Evolutionary conservation across 2,797 vertebrate genomes (phyloP).

Genomic region (Gymnoscopelus microlampas): DNA sequence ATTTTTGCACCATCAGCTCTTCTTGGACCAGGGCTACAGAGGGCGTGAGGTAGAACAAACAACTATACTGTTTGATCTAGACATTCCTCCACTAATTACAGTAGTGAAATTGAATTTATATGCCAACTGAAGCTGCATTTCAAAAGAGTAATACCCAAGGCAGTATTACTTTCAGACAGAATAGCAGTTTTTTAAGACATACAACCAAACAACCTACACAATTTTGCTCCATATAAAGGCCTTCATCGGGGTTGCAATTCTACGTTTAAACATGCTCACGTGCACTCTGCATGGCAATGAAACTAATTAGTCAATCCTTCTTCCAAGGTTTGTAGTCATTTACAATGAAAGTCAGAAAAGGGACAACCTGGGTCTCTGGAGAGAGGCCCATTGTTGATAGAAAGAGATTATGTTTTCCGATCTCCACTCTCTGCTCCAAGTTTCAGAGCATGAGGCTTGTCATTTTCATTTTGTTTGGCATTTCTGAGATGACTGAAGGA

Average conservation of each 20-base stretch:
- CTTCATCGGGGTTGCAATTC: no score
- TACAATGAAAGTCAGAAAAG: conserved; percentile 55
- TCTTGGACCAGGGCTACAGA: conserved; percentile 5
- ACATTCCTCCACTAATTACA: conserved; percentile 17
- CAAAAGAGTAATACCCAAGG: no score
- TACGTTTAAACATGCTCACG: no score
- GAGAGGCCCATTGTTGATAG: conserved; percentile 42
- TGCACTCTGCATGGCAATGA: no score
- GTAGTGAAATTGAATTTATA: neutral
- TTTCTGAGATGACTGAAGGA: conserved; percentile 74
- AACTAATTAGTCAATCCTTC: neutral
- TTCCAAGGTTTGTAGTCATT: conserved; percentile 65
- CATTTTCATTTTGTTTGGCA: conserved; percentile 80
- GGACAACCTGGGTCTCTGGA: conserved; percentile 44
- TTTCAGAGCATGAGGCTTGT: conserved; percentile 66
- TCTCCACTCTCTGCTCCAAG: conserved; percentile 47
- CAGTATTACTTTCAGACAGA: no score
- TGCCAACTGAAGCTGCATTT: no score
- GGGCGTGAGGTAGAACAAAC: conserved; percentile 4
- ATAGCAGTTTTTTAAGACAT: no score
- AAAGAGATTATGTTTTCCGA: conserved; percentile 67
- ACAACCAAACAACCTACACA: no score
- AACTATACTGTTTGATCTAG: conserved; percentile 31
- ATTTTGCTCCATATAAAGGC: no score
- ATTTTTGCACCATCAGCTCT: neutral